A percentile compares a stretch with the other conserved stretches of the same genome.
Evolutionary conservation across 2,113 vertebrate genomes (phyloP).

Genomic region (Cyphomyrus discorhynchus): DNA sequence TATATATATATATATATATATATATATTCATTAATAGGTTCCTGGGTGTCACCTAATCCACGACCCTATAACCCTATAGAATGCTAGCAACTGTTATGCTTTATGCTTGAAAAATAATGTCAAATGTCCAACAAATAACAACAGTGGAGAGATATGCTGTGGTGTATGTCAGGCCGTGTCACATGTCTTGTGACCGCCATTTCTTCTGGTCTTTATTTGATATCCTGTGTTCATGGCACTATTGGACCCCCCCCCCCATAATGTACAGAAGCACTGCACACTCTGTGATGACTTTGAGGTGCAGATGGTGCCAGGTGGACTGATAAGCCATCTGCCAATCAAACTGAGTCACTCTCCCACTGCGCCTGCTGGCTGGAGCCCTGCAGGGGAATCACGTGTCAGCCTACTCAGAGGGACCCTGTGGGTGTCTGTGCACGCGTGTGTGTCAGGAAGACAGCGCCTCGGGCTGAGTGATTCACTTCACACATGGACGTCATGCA

Average conservation of each 20-base stretch:
- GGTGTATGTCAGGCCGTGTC: not conserved
- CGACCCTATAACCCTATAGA: not conserved
- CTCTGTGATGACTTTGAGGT: not conserved
- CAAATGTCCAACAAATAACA: not conserved
- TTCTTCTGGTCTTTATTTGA: not conserved
- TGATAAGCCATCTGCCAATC: slow-evolving; percentile 9
- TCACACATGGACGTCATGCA: not conserved
- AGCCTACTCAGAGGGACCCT: not conserved
- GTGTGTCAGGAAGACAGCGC: not conserved
- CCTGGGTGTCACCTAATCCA: not conserved
- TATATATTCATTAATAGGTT: not conserved
- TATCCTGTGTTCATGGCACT: not conserved
- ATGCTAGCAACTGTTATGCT: not conserved
- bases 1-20: not conserved
- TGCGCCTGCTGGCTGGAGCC: slow-evolving; percentile 1
- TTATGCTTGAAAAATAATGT: not conserved
- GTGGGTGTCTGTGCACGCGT: not conserved
- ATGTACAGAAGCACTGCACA: not conserved
- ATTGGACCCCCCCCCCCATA: no score
- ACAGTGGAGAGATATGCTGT: not conserved
- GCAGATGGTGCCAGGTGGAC: not conserved
- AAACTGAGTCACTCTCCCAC: slow-evolving; percentile 16
- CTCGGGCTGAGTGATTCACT: not conserved
- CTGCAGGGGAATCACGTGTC: not conserved
- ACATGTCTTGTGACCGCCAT: not conserved